These are phyloP conservation scores for Xestoiulus laeticollis DNA, from an alignment of 2,888 invertebrate species.

Conservation along the genomic window DNA sequence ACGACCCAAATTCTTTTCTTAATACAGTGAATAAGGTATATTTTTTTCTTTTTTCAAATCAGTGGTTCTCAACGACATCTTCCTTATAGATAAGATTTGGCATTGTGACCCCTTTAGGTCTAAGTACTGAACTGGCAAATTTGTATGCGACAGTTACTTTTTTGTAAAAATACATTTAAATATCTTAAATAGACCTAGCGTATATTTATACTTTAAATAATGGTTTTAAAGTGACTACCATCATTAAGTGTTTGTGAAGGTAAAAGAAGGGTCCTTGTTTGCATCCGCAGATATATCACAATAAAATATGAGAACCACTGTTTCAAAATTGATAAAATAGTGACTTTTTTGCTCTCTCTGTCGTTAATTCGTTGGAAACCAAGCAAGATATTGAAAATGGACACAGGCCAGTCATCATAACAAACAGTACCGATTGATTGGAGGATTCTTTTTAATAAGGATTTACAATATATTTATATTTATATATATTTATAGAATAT, in stretches of 20 bases:
- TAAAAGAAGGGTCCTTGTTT: conserved; percentile 40
- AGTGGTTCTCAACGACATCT: conserved; percentile 39
- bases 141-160: not conserved
- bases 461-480: conserved; percentile 45
- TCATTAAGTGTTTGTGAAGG: conserved; percentile 4
- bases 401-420: conserved; percentile 36
- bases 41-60: not conserved
- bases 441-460: conserved; percentile 45
- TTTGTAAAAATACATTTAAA: conserved; percentile 22
- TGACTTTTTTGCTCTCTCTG: not conserved
- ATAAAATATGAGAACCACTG: conserved; percentile 48
- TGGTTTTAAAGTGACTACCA: conserved; percentile 39
- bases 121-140: conserved; percentile 25
- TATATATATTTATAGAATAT: conserved; percentile 36
- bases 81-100: conserved; percentile 15
- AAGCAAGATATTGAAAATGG: not conserved
- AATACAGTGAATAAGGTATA: not conserved
- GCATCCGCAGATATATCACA: conserved; percentile 49
- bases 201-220: not conserved
- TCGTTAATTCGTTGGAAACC: not conserved
- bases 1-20: not conserved
- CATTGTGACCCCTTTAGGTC: conserved; percentile 38
- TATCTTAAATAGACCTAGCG: conserved; percentile 27
- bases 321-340: not conserved
- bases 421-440: conserved; percentile 43